Evolutionary conservation across 2,888 invertebrate species (phyloP).

Genomic region (Eupithecia tripunctaria): DNA sequence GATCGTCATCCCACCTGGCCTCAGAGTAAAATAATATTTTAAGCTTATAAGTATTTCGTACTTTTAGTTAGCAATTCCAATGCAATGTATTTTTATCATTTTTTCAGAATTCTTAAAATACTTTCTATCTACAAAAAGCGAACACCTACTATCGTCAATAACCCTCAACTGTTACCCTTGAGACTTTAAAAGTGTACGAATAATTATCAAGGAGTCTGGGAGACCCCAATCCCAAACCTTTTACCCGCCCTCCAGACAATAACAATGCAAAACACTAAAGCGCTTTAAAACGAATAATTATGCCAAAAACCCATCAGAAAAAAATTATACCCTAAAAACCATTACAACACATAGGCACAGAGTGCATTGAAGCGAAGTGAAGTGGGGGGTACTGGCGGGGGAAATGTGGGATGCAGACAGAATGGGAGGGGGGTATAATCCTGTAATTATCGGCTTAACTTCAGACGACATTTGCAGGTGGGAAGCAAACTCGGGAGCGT

Average conservation of each 20-base stretch:
- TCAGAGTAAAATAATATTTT: too few species aligned
- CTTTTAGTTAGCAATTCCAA: too few species aligned
- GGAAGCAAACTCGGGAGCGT: constrained; percentile 63
- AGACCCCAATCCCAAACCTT: constrained; percentile 20
- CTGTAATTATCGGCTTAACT: constrained; percentile 83
- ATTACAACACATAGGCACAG: constrained; percentile 77
- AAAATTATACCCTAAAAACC: constrained; percentile 78
- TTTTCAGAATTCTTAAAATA: too few species aligned
- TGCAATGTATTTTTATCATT: neutral
- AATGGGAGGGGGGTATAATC: constrained; percentile 68
- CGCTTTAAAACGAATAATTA: constrained; percentile 67
- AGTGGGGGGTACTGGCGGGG: constrained; percentile 62
- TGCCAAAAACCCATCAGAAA: constrained; percentile 72
- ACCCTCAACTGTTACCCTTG: neutral
- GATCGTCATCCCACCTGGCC: too few species aligned
- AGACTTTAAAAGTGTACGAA: neutral
- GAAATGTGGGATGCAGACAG: constrained; percentile 45
- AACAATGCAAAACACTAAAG: constrained; percentile 50
- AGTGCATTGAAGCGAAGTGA: constrained; percentile 74
- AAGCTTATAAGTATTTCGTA: too few species aligned
- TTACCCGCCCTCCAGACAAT: constrained; percentile 35
- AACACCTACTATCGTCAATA: neutral
- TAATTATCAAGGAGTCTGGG: neutral
- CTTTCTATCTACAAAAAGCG: neutral
- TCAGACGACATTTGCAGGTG: constrained; percentile 81